Base-by-base conservation (phyloP, 1,140 invertebrate species). In the Danaus melanippus region DNA sequence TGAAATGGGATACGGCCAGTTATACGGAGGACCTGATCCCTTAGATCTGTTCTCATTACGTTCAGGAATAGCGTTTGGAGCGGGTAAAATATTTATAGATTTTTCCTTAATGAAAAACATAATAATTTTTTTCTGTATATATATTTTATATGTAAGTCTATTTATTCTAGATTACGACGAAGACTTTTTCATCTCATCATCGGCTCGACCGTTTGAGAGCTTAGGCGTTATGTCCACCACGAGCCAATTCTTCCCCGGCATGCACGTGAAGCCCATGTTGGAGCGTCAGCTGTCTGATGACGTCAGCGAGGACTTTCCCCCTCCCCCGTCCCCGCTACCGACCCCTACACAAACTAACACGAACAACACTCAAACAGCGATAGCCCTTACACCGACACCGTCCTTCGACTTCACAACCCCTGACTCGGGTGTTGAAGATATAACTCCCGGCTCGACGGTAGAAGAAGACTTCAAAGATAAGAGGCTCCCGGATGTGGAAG, bases 231-330 rank as follows among this genome's bases (percentile, higher is more conserved):
- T 89, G 71, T 90, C 88, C 53, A 89, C 88, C 41, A 88, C 88
- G 39, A 93, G 92, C 74, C 91, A 93, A 79, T 93, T 93, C 79
- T 93, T 93, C 81, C 92, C 92, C 40, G 92, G 92, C 60, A 82
- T 79, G 73, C 78, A 77, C 63, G 50, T 76, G 42, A 83, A 84
- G 67, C 62, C 68, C 7, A 50, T 68, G 7, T 66, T 76, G 46
- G 59, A 46, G 48, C 63, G 40, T 32, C 69, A 74, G 9, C 45
- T 64, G 42, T 15, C 52, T 46, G 74, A 74, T 47, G 73, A 74
- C 11, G 45, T 66, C 12, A 47, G 42, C 47, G 75, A 76, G 42
- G 73, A 77, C 57, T 67, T 73, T 69, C 62, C 64, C 5, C 71
- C 71, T 0, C 69, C 74, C 8, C 73, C 71, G 5, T 69, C 71